phyloP scores from a whole-genome alignment of 2,113 vertebrate genomes.

The Elephas maximus region DNA sequence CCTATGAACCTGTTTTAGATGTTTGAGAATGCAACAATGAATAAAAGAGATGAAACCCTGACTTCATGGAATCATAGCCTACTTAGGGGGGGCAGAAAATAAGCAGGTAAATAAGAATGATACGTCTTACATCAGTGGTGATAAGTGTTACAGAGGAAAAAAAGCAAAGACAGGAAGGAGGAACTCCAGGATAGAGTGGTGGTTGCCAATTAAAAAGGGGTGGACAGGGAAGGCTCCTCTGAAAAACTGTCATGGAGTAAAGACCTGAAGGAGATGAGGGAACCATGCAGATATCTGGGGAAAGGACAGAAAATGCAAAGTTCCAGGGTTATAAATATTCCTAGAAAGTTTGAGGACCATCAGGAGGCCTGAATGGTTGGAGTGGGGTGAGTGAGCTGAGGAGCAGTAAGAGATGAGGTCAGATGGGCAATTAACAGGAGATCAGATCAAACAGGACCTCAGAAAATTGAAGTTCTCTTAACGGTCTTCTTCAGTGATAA shows the following conservation, averaged over 20 bases:
- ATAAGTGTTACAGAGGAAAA: background rate
- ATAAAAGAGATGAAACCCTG: background rate
- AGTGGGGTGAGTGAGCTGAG: background rate
- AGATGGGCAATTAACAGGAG: background rate
- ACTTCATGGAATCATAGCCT: background rate
- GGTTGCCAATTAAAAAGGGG: too few relatives aligned
- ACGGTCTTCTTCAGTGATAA: background rate
- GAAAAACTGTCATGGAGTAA: background rate
- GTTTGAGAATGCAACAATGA: background rate
- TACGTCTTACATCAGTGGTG: fast-evolving
- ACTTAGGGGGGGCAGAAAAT: background rate
- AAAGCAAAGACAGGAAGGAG: fast-evolving
- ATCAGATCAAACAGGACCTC: background rate
- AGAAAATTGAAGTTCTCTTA: background rate
- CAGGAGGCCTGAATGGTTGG: background rate
- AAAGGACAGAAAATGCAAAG: background rate
- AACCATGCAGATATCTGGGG: background rate
- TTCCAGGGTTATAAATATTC: background rate
- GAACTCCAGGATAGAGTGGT: fast-evolving
- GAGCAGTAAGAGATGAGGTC: too few relatives aligned
- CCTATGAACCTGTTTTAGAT: fast-evolving
- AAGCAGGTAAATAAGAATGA: background rate
- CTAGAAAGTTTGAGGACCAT: background rate
- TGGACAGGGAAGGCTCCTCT: background rate
- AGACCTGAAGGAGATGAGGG: too few relatives aligned